A percentile compares a stretch with the other conserved stretches of the same genome.
phyloP scores from a whole-genome alignment of 92 coral and sea anemone genomes.

The Umimayanthus kanabou region DNA sequence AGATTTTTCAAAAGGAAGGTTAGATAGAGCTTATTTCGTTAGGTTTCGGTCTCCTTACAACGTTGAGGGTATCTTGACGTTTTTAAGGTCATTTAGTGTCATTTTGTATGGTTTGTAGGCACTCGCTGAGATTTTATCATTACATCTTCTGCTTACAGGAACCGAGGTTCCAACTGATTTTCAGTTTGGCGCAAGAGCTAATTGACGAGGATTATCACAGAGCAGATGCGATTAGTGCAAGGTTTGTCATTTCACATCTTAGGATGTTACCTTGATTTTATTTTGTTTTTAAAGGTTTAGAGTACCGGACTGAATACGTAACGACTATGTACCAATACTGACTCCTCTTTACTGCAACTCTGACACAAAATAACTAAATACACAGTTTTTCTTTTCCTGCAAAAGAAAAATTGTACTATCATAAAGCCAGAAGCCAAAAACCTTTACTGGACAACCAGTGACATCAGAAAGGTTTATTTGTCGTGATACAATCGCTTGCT shows the following conservation, averaged over 20 bases:
- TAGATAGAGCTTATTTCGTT: too few relatives aligned
- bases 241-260: slow-evolving; percentile 48
- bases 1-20: too few relatives aligned
- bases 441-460: too few relatives aligned
- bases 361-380: too few relatives aligned
- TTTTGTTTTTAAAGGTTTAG: background rate
- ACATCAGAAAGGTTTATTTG: too few relatives aligned
- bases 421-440: too few relatives aligned
- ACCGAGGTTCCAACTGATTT: slow-evolving; percentile 88
- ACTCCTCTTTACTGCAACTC: too few relatives aligned
- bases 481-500: too few relatives aligned
- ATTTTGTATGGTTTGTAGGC: background rate
- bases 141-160: slow-evolving; percentile 57
- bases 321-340: background rate
- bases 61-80: background rate
- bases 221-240: slow-evolving; percentile 73
- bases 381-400: too few relatives aligned
- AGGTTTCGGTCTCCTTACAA: too few relatives aligned
- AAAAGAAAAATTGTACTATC: too few relatives aligned
- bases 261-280: background rate
- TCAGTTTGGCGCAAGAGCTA: slow-evolving; percentile 89
- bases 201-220: slow-evolving; percentile 92
- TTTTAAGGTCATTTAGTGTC: background rate
- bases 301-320: background rate
- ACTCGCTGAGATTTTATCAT: background rate